Base-by-base conservation (phyloP, 2,797 vertebrate genomes). In the Chelon auratus region DNA sequence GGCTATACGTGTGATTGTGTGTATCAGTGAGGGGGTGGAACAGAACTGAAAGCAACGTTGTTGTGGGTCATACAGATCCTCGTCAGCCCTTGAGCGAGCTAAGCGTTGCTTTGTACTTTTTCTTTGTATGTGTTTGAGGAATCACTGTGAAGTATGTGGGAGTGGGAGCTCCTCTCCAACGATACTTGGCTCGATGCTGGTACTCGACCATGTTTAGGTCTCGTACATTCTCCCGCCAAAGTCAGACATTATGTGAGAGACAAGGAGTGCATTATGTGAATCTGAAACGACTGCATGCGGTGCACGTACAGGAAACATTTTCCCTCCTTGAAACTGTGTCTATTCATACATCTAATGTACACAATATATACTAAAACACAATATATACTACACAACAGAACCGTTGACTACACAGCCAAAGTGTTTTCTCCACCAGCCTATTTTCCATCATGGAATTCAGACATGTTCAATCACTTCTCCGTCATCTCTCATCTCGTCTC, bases 131-230 rank as follows among this genome's bases (percentile, higher is more conserved):
- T 68, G 52, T 74, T 68, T 75, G 66, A 80, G 69, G 80, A 82
- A 83, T 85, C 54, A 75, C 62, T 75, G 53, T 78, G 72, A 73
- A 63, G 75, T 58, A 62, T 45, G 84, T 85, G 66, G 80, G 78
- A 78, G 84, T 75, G 53, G 76, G 51, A 78, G 78, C 72, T 81
- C 54, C 68, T 74, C 77, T 88, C 76, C 78, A 87, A 77, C 71
- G 75, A 69, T 70, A 65, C 80, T 84, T 62, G 78, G 83, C 82
- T 78, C 47, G 5, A 48, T 82, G 75, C 76, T 40, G 14, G 67
- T 64, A 51, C 83, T 85, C 50, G 0, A 72, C 80, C 72, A 62
- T 48, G 56, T 83, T 85, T 73, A 77, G 72, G 62, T 82, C 54
- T 78, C n/a, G 36, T 62, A 58, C 55, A 61, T 57, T 62, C 42